Base-by-base conservation (phyloP, 2,888 invertebrate species). In the Rhagophthalmus giganteus region DNA sequence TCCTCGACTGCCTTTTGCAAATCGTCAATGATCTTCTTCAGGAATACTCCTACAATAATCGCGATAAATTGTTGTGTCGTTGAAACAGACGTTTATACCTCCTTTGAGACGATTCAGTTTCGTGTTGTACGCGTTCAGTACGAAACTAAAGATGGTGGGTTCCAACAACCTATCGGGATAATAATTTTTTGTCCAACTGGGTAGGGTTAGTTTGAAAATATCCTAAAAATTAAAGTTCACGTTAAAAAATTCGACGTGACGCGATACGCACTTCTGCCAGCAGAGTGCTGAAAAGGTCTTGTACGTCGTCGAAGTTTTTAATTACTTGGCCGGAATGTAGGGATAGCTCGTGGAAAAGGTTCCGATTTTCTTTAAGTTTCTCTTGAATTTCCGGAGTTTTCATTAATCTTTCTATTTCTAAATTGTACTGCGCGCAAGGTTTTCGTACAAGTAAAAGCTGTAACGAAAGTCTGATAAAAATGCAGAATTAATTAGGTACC, bases 211-310 rank as follows among this genome's bases (percentile, higher is more conserved):
- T 26, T 81, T 81, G 67, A 78, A 82, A 27, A 76, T 75, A 66
- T 76, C 68, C 78, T 81, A 59, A 54, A 70, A 68, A 6, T 12
- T 10, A 32, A 24, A 24, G 8, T 24, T 5, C 7, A 24, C n/a
- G n/a, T n/a, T n/a, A n/a, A n/a, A n/a, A n/a, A n/a, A n/a, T n/a
- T n/a, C n/a, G n/a, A n/a, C n/a, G 86, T 32, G 86, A 66, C 15
- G 73, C 71, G 10, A 85, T 69, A 32, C 58, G 59, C 71, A 84
- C 84, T 75, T 87, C 86, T 0, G 86, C 84, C 62, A 78, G 71
- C 16, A 87, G 67, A 0, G 86, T 86, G 45, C 81, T 79, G 63
- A 82, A 86, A 3, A 87, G 65, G 30, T 83, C 83, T 56, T 82
- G 81, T 1, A 85, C 79, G 63, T 84, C 85, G 34, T 83, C 83